Percentiles rank a stretch among this genome's conserved stretches.
Conservation (phyloP, 2,113 vertebrate genomes). For the Hyperopisus bebe region DNA sequence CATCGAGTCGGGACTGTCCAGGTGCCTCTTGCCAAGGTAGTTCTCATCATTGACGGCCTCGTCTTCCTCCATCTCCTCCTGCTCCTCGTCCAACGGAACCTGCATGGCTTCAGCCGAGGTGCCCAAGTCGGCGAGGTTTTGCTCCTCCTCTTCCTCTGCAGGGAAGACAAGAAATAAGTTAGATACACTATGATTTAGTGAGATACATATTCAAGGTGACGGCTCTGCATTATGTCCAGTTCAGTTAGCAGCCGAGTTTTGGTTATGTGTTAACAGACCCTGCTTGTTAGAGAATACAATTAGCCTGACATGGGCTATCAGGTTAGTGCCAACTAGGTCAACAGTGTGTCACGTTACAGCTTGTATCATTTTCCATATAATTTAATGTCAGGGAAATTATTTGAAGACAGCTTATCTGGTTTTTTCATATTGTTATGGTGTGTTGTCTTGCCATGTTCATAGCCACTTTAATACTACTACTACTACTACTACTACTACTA, state of each 20-base stretch:
- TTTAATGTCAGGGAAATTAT: neutral
- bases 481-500: neutral
- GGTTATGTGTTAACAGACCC: neutral
- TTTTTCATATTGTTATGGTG: neutral
- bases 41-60: constrained; percentile 94
- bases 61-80: constrained; percentile 87
- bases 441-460: neutral
- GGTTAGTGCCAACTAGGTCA: neutral
- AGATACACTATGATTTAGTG: neutral
- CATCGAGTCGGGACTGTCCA: constrained; percentile 82
- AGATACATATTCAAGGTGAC: neutral
- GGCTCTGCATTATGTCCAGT: neutral
- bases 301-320: neutral
- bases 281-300: neutral
- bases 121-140: constrained; percentile 86
- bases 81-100: constrained; percentile 84
- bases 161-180: constrained; percentile 6
- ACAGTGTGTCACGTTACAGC: neutral
- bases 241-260: neutral
- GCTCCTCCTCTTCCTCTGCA: constrained; percentile 94
- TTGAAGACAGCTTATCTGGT: neutral
- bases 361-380: neutral
- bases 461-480: neutral
- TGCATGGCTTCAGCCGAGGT: constrained; percentile 99
- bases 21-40: constrained; percentile 75